Percentiles rank a stretch among this genome's conserved stretches.
These are phyloP conservation scores for Ctenoplectra terminalis DNA, from an alignment of 1,140 invertebrate genomes.

Conservation along the genomic window DNA sequence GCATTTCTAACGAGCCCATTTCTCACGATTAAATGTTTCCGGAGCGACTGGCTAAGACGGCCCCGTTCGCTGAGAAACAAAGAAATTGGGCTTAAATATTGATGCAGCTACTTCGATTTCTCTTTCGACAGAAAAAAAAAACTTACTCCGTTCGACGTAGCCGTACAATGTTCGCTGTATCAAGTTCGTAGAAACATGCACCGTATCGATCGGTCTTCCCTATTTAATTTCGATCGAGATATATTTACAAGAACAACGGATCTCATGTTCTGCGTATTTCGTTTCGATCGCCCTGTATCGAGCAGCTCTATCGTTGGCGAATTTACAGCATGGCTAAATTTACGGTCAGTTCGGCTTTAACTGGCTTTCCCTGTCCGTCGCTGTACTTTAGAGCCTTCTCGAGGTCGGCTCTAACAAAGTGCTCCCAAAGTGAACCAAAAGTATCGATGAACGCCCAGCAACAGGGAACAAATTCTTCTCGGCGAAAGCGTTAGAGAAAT, in stretches of 20 bases:
- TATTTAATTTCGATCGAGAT: too few relatives aligned
- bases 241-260: too few relatives aligned
- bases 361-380: background rate
- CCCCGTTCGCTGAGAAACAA: background rate
- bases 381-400: background rate
- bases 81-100: background rate
- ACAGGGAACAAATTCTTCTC: background rate
- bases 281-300: background rate
- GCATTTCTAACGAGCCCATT: slow-evolving; percentile 3
- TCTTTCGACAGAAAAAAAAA: background rate
- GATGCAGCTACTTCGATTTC: background rate
- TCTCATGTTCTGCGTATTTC: background rate
- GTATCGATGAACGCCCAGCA: background rate
- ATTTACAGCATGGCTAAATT: slow-evolving; percentile 18
- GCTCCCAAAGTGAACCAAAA: slow-evolving; percentile 9
- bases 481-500: background rate
- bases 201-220: too few relatives aligned
- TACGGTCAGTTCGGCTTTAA: slow-evolving; percentile 19
- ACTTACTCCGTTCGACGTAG: too few relatives aligned
- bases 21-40: background rate
- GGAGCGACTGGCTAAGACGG: background rate
- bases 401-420: background rate
- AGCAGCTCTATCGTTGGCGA: background rate
- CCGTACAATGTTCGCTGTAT: too few relatives aligned
- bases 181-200: too few relatives aligned